Evolutionary conservation across 2,888 invertebrate genomes (phyloP), one percentile per base, ranked within the genome.

Genomic region (Parthenolecanium corni): DNA sequence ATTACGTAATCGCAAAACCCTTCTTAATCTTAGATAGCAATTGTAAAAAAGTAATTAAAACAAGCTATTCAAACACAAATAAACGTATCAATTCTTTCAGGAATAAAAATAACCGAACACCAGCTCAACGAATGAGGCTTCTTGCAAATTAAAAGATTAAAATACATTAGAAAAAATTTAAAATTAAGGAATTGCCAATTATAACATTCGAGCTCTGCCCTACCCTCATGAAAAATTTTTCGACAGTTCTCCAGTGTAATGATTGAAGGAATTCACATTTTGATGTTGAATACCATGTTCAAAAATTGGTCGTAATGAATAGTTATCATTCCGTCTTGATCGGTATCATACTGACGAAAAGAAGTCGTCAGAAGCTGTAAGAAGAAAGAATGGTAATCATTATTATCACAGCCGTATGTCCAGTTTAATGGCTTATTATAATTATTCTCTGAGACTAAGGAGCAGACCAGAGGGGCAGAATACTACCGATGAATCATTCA

Each of bases 271-370:
- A 6, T 49, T 66, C 64, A 69, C 1, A 64, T 62, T 64, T 69
- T 68, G 9, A 69, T 52, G 61, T 67, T 67, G 58, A 80, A 77
- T 25, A 95, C 93, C 85, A 95, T 89, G 70, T 84, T 85, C 64
- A 96, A 79, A 75, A 96, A 96, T 73, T 95, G 92, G 76, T 96
- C 95, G 71, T 95, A 96, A 70, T 90, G 87, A 70, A 96, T 91
- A 61, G 89, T 89, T 68, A 96, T 94, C 63, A 91, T 83, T n/a
- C 95, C 95, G 75, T 92, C 91, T 77, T 88, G 84, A 72, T 95
- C 91, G 1, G 89, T 89, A 73, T 96, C 96, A 71, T 83, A 83
- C 68, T 86, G 85, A 64, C 89, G 80, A 74, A 96, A 96, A 52
- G 93, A 81, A 62, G 86, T 78, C 21, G 95, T 95, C 67, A 96